Evolutionary conservation across 2,888 invertebrate genomes (phyloP).

Genomic region (Gastrophysa polygoni): DNA sequence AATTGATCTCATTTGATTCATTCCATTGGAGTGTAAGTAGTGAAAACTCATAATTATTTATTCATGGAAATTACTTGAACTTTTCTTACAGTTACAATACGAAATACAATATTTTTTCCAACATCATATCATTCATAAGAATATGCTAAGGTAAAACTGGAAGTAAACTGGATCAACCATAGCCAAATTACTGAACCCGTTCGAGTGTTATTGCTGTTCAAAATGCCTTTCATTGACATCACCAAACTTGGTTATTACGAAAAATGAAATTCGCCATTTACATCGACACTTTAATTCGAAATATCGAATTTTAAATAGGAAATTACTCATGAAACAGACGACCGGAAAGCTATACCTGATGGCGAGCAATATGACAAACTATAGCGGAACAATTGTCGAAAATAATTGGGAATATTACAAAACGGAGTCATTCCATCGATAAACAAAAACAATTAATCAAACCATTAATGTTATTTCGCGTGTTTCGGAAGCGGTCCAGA

Average conservation of each 20-base stretch:
- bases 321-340: conserved; percentile 27
- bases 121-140: no score
- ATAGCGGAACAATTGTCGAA: conserved; percentile 48
- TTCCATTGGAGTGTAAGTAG: no score
- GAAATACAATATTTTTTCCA: no score
- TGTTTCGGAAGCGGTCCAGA: conserved; percentile 53
- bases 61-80: no score
- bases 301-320: conserved; percentile 38
- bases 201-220: no score
- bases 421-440: conserved; percentile 55
- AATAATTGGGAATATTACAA: conserved; percentile 54
- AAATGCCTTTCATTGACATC: no score
- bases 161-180: no score
- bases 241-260: background rate
- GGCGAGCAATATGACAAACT: conserved; percentile 26
- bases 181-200: no score
- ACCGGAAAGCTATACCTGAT: conserved; percentile 33
- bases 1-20: no score
- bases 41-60: no score
- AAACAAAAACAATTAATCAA: conserved; percentile 59
- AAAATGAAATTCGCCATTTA: conserved; percentile 20
- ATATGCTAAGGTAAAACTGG: no score
- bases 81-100: no score
- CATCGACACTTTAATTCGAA: conserved; percentile 24
- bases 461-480: conserved; percentile 56